Conservation (phyloP, 35 echinoderm and acorn worm genomes). For the Stichopus chloronotus region DNA sequence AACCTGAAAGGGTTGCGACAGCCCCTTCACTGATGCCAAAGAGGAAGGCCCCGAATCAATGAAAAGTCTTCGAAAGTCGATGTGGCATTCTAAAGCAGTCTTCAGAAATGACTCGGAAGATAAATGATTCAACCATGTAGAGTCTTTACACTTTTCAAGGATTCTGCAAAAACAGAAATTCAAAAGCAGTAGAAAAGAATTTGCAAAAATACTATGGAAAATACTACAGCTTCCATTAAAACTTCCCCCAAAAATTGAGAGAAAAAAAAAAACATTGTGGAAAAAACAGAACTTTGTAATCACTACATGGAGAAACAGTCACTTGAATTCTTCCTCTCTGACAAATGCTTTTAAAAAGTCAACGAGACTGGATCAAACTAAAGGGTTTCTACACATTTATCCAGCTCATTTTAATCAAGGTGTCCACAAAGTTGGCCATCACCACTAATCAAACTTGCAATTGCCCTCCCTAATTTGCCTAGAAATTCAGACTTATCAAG, state of each 20-base stretch:
- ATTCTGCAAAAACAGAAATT: background rate
- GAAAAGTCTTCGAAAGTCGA: background rate
- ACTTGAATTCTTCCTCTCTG: too few relatives aligned
- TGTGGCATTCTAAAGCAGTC: constrained; percentile 25
- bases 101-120: background rate
- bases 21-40: background rate
- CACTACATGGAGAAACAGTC: too few relatives aligned
- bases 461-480: too few relatives aligned
- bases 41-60: background rate
- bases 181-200: background rate
- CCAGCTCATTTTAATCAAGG: too few relatives aligned
- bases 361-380: too few relatives aligned
- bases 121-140: background rate
- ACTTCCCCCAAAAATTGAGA: background rate
- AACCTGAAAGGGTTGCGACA: background rate
- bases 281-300: background rate
- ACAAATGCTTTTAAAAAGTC: too few relatives aligned
- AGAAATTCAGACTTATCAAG: too few relatives aligned
- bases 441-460: too few relatives aligned
- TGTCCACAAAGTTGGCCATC: too few relatives aligned
- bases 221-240: background rate
- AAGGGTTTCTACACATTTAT: too few relatives aligned
- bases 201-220: background rate
- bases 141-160: background rate
- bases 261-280: background rate